Base-by-base conservation (phyloP, 2,113 vertebrate genomes). In the Perccottus glenii region DNA sequence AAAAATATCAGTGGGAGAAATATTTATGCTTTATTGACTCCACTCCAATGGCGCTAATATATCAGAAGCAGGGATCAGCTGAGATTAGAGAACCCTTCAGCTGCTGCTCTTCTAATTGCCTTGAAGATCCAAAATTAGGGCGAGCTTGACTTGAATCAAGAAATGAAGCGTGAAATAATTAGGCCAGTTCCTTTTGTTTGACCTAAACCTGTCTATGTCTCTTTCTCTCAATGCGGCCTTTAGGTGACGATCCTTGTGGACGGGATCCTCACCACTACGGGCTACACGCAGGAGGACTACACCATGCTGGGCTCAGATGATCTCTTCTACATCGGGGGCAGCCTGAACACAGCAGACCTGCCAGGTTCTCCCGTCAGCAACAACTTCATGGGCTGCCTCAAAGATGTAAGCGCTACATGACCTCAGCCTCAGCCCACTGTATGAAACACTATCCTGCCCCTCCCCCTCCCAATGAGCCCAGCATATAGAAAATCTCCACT, bases 311-410 rank as follows among this genome's bases (percentile, higher is more conserved):
- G 95, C 61, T 97, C 96, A 0, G 95, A 96, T 11, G 96, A 97
- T 82, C 96, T 97, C 90, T 98, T 97, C 92, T 97, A 96, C 82
- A 94, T 98, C 0, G 96, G 96, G 15, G 96, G 96, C 83, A 97
- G 95, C 82, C 93, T 94, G 63, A 97, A 95, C 92, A 97, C 95
- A 0, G 96, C 96, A 0, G 96, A 97, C 86, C 93, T 97, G 64
- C 96, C 96, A 0, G 96, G 96, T 16, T 98, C 96, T 0, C 94
- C 95, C 0, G 94, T 96, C 89, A 96, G 96, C 94, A 98, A 96
- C 92, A 98, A 98, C 92, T 98, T 97, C 89, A 96, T 96, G 94
- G 96, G 96, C 77, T 98, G 96, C 76, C 94, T 98, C 61, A 97
- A 95, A 89, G 93, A 98, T 12, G 96, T 98, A 89, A 96, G 96